Evolutionary conservation across 2,113 vertebrate genomes (phyloP).

Genomic region (Conger conger): DNA sequence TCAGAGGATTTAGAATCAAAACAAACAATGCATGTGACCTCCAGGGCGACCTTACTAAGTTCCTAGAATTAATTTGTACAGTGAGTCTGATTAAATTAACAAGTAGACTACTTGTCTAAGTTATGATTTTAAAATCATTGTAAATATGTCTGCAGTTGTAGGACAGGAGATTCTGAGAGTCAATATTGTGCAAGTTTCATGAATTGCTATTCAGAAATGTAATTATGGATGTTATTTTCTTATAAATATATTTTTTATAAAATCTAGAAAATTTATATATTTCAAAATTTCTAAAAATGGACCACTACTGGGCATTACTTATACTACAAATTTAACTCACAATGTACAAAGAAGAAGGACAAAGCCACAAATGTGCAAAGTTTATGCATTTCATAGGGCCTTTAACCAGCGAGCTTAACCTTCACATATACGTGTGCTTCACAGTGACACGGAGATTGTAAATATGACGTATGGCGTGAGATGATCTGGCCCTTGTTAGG

Average conservation of each 20-base stretch:
- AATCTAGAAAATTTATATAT: too few species aligned
- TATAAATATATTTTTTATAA: background rate
- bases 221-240: background rate
- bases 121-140: background rate
- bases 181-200: background rate
- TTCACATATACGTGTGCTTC: background rate
- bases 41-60: slow-evolving; percentile 51
- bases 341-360: background rate
- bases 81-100: slow-evolving; percentile 41
- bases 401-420: background rate
- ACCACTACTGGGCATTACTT: background rate
- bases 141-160: too few species aligned
- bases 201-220: background rate
- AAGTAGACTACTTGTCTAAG: background rate
- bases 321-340: background rate
- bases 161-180: too few species aligned
- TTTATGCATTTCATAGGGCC: background rate
- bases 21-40: slow-evolving; percentile 63
- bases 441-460: slow-evolving; percentile 43
- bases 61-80: slow-evolving; percentile 53
- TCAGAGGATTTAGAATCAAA: slow-evolving; percentile 64
- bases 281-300: too few species aligned
- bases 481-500: slow-evolving; percentile 45
- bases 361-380: background rate
- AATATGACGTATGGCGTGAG: slow-evolving; percentile 37